Base-by-base conservation (phyloP, 2,888 invertebrate species). In the Apamea epomidion region DNA sequence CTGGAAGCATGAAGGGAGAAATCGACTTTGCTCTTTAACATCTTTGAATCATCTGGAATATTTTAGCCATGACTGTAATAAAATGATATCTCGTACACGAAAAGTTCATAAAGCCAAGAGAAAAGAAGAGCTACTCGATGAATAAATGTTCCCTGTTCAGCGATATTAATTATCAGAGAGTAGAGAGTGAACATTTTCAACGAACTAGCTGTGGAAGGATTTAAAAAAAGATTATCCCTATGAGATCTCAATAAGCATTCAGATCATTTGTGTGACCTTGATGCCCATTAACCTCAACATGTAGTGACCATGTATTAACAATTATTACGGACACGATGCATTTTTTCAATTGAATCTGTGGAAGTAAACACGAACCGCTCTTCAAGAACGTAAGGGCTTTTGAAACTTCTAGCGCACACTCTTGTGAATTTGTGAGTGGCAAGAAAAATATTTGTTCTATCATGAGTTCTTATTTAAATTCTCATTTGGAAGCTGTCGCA, bases 211-310 rank as follows among this genome's bases (percentile, higher is more conserved):
- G 42, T 78, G 6, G 67, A 58, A 76, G 72, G 37, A 82, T 72
- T 80, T 0, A 7, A 42, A 65, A 29, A 77, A 82, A 45, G 65
- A 58, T 80, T 72, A 80, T 29, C 42, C 29, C 54, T 75, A 78
- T 69, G 54, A 76, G 74, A 81, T 83, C 81, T 86, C 73, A 83
- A 85, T 79, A 84, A 82, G 65, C 71, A 70, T 82, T 83, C 54
- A 82, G 84, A 88, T 87, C 78, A 86, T 89, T 85, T 83, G 81
- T 80, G 85, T 89, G 91, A 92, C 93, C 94, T 95, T 94, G 92
- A 91, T 89, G 82, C 90, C 88, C 82, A 93, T 93, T 94, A 93
- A 93, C 93, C 92, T 93, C 91, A 89, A 84, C 90, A 89, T 90
- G 88, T 89, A 86, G 75, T 90, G 93, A 92, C 93, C 94, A n/a